Conservation (phyloP, 1,140 invertebrate species). For the Drosophila equinoxialis region DNA sequence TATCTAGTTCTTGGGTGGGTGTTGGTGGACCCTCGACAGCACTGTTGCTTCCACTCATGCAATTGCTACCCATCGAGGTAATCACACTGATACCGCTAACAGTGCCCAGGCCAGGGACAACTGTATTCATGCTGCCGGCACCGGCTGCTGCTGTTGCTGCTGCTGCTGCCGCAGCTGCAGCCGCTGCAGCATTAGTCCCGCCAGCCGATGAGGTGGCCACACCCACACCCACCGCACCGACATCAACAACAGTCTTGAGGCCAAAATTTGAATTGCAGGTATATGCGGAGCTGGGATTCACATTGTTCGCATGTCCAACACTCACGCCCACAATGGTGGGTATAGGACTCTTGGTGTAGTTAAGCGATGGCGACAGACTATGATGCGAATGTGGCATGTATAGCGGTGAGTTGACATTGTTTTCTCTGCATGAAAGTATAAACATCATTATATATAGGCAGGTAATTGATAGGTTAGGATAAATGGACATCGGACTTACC, state of each 20-base stretch:
- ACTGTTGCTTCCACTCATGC: constrained; percentile 47
- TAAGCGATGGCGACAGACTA: constrained; percentile 75
- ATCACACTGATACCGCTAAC: constrained; percentile 75
- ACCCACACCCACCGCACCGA: constrained; percentile 35
- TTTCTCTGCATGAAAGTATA: constrained; percentile 56
- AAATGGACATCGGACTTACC: constrained; percentile 37
- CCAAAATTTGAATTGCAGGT: constrained; percentile 72
- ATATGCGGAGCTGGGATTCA: constrained; percentile 66
- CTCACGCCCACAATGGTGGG: constrained; percentile 65
- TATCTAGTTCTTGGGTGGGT: constrained; percentile 84
- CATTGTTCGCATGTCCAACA: constrained; percentile 62
- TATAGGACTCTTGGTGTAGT: constrained; percentile 78
- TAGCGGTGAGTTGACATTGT: constrained; percentile 75
- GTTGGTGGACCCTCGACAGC: constrained; percentile 84
- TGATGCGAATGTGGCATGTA: constrained; percentile 78
- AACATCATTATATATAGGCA: not conserved
- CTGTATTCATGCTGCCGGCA: constrained; percentile 34
- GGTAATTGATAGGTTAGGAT: not conserved
- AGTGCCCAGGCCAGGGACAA: constrained; percentile 61
- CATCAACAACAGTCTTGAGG: constrained; percentile 57
- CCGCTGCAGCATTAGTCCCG: constrained; percentile 35
- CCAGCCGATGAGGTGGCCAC: constrained; percentile 52
- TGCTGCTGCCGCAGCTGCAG: constrained; percentile 30
- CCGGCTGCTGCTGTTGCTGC: constrained; percentile 36
- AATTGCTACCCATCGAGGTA: constrained; percentile 76